phyloP scores from a whole-genome alignment of 2,113 vertebrate genomes.

The Podiceps cristatus region DNA sequence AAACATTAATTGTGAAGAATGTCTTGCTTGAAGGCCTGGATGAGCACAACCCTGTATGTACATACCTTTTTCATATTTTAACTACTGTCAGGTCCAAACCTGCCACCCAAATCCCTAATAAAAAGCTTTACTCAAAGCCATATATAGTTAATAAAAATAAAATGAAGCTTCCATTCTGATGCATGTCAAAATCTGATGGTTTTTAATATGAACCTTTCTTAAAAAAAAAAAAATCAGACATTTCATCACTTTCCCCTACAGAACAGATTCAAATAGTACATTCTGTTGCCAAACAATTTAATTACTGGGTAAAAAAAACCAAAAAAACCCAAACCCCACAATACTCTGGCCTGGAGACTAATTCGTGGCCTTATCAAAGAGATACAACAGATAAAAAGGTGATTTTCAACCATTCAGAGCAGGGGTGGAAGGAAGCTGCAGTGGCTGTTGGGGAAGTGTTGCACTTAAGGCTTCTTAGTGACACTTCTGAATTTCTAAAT shows the following conservation, averaged over 20 bases:
- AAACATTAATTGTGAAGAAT: not conserved
- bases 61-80: not conserved
- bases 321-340: too few species aligned
- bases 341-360: not conserved
- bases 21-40: not conserved
- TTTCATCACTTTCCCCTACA: not conserved
- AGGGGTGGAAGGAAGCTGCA: not conserved
- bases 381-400: too few species aligned
- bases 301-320: not conserved
- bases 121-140: not conserved
- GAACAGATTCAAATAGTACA: not conserved
- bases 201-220: not conserved
- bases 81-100: not conserved
- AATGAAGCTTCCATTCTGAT: not conserved
- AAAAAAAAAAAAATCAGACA: not conserved
- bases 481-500: not conserved
- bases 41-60: not conserved
- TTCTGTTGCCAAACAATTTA: not conserved
- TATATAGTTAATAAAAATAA: not conserved
- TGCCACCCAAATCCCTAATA: not conserved
- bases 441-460: fast-evolving
- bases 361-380: not conserved
- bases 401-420: not conserved
- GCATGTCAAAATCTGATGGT: not conserved
- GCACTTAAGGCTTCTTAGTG: not conserved